Evolutionary conservation across 2,113 vertebrate species (phyloP).

Genomic region (Ammodytes dubius): DNA sequence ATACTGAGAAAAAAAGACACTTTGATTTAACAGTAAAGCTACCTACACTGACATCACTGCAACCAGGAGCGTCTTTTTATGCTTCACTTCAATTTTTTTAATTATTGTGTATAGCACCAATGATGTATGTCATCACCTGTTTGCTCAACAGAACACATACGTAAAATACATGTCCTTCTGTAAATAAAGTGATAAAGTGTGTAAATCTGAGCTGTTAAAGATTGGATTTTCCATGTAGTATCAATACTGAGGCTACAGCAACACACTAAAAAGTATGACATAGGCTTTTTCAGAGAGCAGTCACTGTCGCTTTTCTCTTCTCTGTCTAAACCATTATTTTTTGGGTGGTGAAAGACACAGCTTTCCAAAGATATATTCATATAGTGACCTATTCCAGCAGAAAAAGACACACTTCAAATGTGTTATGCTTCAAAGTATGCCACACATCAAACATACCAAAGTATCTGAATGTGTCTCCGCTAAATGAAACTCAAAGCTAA

Average conservation of each 20-base stretch:
- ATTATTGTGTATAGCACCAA: no score
- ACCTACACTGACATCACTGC: not conserved
- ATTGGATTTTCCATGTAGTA: not conserved
- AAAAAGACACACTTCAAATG: conserved; percentile 17
- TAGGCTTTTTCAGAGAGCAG: not conserved
- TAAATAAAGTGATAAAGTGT: not conserved
- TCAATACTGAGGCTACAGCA: not conserved
- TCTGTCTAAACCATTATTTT: not conserved
- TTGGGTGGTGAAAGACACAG: not conserved
- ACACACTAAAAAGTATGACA: not conserved
- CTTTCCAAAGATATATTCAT: not conserved
- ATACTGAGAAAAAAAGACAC: not conserved
- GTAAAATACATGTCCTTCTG: conserved; percentile 42
- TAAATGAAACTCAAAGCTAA: not conserved
- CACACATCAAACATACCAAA: not conserved
- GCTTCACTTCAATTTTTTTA: not conserved
- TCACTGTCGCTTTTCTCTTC: conserved; percentile 4
- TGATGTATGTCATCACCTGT: not conserved
- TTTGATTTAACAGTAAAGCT: not conserved
- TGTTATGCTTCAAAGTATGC: conserved; percentile 25
- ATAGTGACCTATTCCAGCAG: not conserved
- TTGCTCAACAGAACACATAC: conserved; percentile 47
- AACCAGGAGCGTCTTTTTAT: not conserved
- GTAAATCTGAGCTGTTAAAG: conserved; percentile 8
- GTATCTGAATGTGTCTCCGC: not conserved